Percentiles rank a stretch among this genome's conserved stretches.
Conservation (phyloP, 92 coral and sea anemone genomes). For the Parazoanthus darwini region DNA sequence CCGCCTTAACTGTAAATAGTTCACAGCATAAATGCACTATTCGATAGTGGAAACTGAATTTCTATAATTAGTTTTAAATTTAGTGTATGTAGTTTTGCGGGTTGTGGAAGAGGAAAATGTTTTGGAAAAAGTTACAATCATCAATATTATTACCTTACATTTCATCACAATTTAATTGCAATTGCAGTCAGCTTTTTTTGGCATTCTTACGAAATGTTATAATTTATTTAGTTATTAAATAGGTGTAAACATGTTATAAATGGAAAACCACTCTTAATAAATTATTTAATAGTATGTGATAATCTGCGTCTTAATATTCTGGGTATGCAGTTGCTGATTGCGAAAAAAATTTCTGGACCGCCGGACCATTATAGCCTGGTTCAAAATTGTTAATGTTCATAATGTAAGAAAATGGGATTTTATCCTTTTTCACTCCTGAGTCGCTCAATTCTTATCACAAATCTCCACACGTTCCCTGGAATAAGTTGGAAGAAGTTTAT, state of each 20-base stretch:
- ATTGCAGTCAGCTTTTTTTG: neutral
- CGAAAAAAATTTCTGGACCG: neutral
- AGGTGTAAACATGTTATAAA: neutral
- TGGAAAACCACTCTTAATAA: neutral
- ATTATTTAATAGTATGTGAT: constrained; percentile 6
- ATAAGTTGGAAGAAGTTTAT: too few species aligned
- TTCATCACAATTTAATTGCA: neutral
- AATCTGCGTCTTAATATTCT: neutral
- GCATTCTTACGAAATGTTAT: neutral
- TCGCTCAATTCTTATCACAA: neutral
- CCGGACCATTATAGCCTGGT: too few species aligned
- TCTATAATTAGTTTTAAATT: neutral
- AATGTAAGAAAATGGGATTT: too few species aligned
- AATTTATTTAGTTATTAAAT: constrained; percentile 4
- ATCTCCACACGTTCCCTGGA: too few species aligned
- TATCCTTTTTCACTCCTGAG: too few species aligned
- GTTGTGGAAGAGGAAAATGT: neutral
- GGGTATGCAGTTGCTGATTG: too few species aligned
- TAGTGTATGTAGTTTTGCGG: neutral
- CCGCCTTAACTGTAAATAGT: neutral
- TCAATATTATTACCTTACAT: neutral
- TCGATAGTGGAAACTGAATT: neutral
- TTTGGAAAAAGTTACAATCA: neutral
- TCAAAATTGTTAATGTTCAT: too few species aligned
- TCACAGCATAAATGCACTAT: neutral